Base-by-base conservation (phyloP, 2,888 invertebrate genomes). In the Drosophila neutralis region DNA sequence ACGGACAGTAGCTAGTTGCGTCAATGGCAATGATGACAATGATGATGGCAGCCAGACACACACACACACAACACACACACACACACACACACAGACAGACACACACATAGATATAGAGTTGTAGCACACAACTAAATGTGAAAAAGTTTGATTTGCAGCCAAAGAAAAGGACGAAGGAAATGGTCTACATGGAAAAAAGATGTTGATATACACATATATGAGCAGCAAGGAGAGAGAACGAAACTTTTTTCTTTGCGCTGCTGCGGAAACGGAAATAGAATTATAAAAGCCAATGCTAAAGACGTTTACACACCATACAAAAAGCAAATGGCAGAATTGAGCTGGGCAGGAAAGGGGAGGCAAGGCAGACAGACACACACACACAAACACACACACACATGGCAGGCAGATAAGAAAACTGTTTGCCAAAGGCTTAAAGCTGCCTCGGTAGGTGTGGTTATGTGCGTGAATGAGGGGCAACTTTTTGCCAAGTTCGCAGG, bases 221-320 rank as follows among this genome's bases (percentile, higher is more conserved):
- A 79, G 70, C 66, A 70, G 18, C 18, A 66, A 53, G 59, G 63
- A 73, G 73, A 73, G 56, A 56, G 64, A 76, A 76, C 72, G 74
- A 2, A 45, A 45, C 45, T 45, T 45, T 15, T 70, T 62, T 61
- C 56, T 69, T 64, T 53, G 59, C 57, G 59, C 53, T 80, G 56
- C 60, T 78, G 54, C 89, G 91, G 91, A 91, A 91, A 90, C 91
- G 91, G 90, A 91, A 91, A 91, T 90, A 83, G 89, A 89, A 91
- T 91, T 91, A 91, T 90, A 90, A 91, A 90, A 85, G 85, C 85
- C 80, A 86, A 86, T 73, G 84, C 84, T 83, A 85, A 85, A 85
- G 84, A 85, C 83, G 85, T 84, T 85, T 82, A 81, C 79, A 83
- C 75, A 79, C 73, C 71, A 82, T 72, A 82, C 76, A 83, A 74